Evolutionary conservation across 1,140 invertebrate species (phyloP).

Genomic region (Augochlora pura): DNA sequence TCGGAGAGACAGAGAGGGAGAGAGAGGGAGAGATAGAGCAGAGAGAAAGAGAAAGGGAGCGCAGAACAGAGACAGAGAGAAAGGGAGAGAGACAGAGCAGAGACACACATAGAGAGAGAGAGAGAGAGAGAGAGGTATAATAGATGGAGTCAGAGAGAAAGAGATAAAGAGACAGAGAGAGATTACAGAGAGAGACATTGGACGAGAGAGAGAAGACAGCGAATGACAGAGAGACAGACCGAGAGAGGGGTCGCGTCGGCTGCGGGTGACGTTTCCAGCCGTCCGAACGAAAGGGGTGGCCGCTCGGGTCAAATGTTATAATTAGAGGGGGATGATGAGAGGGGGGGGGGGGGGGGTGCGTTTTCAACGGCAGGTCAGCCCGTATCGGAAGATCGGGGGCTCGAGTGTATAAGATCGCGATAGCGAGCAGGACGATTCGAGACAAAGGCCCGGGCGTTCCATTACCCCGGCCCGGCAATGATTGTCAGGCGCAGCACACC

Average conservation of each 20-base stretch:
- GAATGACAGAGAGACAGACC: not conserved
- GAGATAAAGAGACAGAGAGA: not conserved
- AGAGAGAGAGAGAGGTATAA: not conserved
- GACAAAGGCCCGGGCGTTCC: slow-evolving; percentile 27
- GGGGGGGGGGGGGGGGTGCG: no score
- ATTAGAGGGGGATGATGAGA: slow-evolving; percentile 17
- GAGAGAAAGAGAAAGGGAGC: no score
- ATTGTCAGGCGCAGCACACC: slow-evolving; percentile 44
- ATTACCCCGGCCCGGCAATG: slow-evolving; percentile 48
- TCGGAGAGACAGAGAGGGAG: not conserved
- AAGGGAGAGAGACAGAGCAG: no score
- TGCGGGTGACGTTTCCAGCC: slow-evolving; percentile 50
- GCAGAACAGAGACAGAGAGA: no score
- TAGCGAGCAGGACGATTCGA: not conserved
- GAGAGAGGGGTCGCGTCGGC: slow-evolving; percentile 6
- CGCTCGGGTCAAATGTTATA: slow-evolving; percentile 48
- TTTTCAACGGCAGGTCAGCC: slow-evolving; percentile 19
- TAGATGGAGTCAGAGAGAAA: not conserved
- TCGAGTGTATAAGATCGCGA: not conserved
- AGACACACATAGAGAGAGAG: slow-evolving; percentile 14
- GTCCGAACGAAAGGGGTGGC: not conserved
- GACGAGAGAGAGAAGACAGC: not conserved
- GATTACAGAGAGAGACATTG: slow-evolving; percentile 23
- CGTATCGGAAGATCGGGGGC: not conserved
- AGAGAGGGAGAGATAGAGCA: not conserved